Percentiles rank a stretch among this genome's conserved stretches.
These are phyloP conservation scores for Zaprionus camerounensis DNA, from an alignment of 1,140 invertebrate species.

Conservation along the genomic window DNA sequence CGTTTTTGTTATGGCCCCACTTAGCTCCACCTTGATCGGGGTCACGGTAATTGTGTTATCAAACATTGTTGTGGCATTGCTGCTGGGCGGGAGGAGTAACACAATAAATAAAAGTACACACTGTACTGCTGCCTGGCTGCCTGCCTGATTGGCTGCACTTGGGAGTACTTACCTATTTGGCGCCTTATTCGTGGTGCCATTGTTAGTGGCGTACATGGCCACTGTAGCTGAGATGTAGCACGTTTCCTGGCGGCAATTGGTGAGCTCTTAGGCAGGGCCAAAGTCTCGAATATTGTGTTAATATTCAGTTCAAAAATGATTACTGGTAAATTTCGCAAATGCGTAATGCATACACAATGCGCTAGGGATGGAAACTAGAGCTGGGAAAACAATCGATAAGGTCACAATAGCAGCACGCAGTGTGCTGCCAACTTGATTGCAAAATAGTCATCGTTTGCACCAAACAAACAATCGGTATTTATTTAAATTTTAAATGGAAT, in stretches of 20 bases:
- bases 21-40: slow-evolving; percentile 69
- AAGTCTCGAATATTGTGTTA: slow-evolving; percentile 31
- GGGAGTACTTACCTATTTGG: slow-evolving; percentile 68
- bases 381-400: slow-evolving; percentile 41
- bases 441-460: background rate
- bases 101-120: slow-evolving; percentile 33
- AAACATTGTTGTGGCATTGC: slow-evolving; percentile 68
- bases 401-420: slow-evolving; percentile 1
- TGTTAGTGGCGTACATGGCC: slow-evolving; percentile 77
- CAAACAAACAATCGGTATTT: slow-evolving; percentile 5
- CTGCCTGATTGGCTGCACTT: background rate
- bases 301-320: slow-evolving; percentile 46
- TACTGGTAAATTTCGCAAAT: slow-evolving; percentile 61
- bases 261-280: slow-evolving; percentile 18
- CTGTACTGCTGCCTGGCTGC: slow-evolving; percentile 43
- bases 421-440: slow-evolving; percentile 12
- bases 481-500: too few species aligned
- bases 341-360: slow-evolving; percentile 70
- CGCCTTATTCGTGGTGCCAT: slow-evolving; percentile 74
- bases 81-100: slow-evolving; percentile 42
- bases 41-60: slow-evolving; percentile 76
- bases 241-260: slow-evolving; percentile 35
- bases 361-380: slow-evolving; percentile 38
- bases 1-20: slow-evolving; percentile 30
- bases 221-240: slow-evolving; percentile 29